Conservation (phyloP, 2,113 vertebrate genomes). For the Gymnarchus niloticus region DNA sequence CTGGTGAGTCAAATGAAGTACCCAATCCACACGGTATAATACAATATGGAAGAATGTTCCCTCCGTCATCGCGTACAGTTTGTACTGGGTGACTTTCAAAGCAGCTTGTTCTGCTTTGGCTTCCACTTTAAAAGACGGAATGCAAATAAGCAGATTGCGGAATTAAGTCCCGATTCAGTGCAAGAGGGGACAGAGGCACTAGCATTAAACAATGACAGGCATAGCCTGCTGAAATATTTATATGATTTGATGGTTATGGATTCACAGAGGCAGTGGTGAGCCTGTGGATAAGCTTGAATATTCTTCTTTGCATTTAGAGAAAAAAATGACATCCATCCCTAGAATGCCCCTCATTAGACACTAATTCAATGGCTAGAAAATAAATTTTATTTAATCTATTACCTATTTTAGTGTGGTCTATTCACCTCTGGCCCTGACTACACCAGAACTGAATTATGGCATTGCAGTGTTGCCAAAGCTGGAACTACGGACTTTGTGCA, state of each 20-base stretch:
- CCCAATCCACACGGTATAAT: constrained; percentile 47
- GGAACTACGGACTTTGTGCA: neutral
- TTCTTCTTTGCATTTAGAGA: neutral
- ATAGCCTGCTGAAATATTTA: neutral
- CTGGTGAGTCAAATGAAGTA: constrained; percentile 53
- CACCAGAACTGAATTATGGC: neutral
- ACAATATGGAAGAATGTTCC: constrained; percentile 28
- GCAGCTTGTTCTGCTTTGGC: constrained; percentile 60
- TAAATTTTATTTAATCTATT: neutral
- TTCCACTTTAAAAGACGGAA: constrained; percentile 53
- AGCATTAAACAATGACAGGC: constrained; percentile 12
- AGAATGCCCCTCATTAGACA: neutral
- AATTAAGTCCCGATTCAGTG: constrained; percentile 53
- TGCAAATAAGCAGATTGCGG: constrained; percentile 56
- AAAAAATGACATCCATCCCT: too few relatives aligned
- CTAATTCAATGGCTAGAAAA: neutral
- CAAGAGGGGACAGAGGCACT: neutral
- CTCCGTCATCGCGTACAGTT: constrained; percentile 44
- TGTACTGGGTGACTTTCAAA: constrained; percentile 63
- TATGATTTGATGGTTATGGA: constrained; percentile 12
- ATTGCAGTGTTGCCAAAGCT: neutral
- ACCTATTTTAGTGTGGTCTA: neutral
- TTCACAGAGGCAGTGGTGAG: neutral
- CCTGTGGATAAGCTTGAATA: neutral
- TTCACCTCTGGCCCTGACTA: neutral